Evolutionary conservation across 2,888 invertebrate species (phyloP).

Genomic region (Eurois occulta): DNA sequence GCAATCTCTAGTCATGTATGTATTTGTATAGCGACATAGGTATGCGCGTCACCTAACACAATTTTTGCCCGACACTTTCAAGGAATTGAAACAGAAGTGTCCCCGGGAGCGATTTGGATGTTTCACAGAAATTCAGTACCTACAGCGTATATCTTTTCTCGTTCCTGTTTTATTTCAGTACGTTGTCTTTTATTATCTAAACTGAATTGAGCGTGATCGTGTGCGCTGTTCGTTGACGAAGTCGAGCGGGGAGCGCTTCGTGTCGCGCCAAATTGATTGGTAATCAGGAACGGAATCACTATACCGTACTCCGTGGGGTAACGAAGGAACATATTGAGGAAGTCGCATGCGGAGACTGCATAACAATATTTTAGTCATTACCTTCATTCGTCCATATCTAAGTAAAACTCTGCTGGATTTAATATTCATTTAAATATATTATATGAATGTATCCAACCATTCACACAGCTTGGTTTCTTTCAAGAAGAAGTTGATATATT

Average conservation of each 20-base stretch:
- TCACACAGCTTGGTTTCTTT: slow-evolving; percentile 21
- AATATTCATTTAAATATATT: slow-evolving; percentile 9
- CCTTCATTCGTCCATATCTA: background rate
- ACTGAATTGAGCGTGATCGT: slow-evolving; percentile 65
- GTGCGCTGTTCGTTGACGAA: slow-evolving; percentile 52
- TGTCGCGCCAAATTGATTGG: slow-evolving; percentile 66
- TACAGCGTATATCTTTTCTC: slow-evolving; percentile 53
- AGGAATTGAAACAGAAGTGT: slow-evolving; percentile 87
- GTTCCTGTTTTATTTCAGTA: slow-evolving; percentile 64
- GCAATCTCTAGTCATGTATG: slow-evolving; percentile 53
- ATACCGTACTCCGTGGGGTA: slow-evolving; percentile 47
- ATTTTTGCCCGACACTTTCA: slow-evolving; percentile 82
- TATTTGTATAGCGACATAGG: slow-evolving; percentile 43
- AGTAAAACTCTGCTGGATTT: slow-evolving; percentile 7
- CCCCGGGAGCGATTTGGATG: slow-evolving; percentile 75
- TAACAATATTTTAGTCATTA: slow-evolving; percentile 10
- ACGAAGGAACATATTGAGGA: slow-evolving; percentile 52
- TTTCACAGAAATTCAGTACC: slow-evolving; percentile 65
- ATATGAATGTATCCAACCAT: slow-evolving; percentile 1
- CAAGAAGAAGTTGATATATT: slow-evolving; percentile 34
- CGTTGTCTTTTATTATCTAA: slow-evolving; percentile 65
- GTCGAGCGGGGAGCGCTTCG: slow-evolving; percentile 51
- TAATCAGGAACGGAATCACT: slow-evolving; percentile 64
- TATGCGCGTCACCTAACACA: slow-evolving; percentile 77
- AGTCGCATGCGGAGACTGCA: slow-evolving; percentile 12